Base-by-base conservation (phyloP, 1,140 invertebrate genomes). In the Atopsyche davidsoni region DNA sequence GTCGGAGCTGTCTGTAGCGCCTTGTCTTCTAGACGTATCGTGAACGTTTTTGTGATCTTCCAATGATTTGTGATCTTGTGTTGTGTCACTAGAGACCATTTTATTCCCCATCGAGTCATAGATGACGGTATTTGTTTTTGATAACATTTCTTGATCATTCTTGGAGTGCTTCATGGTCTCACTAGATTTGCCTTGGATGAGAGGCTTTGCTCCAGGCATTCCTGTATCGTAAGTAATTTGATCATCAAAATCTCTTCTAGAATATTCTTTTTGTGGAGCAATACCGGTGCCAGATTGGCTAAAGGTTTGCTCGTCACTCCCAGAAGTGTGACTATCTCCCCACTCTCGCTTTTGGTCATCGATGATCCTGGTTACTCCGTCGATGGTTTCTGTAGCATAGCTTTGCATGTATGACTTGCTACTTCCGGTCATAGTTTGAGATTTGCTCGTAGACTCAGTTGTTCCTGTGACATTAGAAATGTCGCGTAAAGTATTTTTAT, bases 171-270 rank as follows among this genome's bases (percentile, higher is more conserved):
- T 52, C 11, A 53, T 11, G n/a, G 42, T 50, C 44, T 57, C 55
- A 34, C 11, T 44, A 1, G 55, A 55, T 21, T 55, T 35, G 17
- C 52, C 50, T 35, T 53, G 48, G 16, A 55, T 46, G 4, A 53
- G 13, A 2, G 58, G 55, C 14, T 52, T 45, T 14, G 68, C 55
- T 55, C 75, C 75, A 39, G 75, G 69, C 64, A 73, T 70, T 11
- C 69, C 71, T 18, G 74, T 73, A 58, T 78, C 76, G 60, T 76
- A 79, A 51, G 65, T 66, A 38, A 73, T 70, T 57, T 70, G 67
- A 53, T 72, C 73, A 45, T 77, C 72, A 14, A 71, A 67, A 23
- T 72, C 67, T 58, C 75, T 71, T 54, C 75, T 67, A 11, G 66
- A 62, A 57, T 75, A 77, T 59, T 77, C 73, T 42, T 72, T 66